Conservation (phyloP, 1,140 invertebrate genomes). For the Heliconius eleuchia region DNA sequence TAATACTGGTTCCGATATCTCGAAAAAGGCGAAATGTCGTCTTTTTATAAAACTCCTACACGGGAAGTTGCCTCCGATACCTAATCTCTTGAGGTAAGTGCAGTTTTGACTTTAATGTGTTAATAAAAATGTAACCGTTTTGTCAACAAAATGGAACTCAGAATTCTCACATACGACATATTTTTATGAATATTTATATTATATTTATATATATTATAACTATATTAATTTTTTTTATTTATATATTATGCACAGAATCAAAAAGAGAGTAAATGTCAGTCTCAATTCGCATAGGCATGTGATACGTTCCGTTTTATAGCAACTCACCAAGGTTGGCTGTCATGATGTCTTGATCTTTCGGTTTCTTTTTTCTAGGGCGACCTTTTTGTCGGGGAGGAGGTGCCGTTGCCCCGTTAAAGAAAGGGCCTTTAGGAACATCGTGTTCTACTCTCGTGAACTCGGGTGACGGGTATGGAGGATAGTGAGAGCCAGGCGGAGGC, state of each 20-base stretch:
- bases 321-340: slow-evolving; percentile 90
- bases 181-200: slow-evolving; percentile 5
- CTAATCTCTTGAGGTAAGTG: slow-evolving; percentile 73
- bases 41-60: slow-evolving; percentile 66
- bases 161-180: slow-evolving; percentile 10
- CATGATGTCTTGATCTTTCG: slow-evolving; percentile 92
- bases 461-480: slow-evolving; percentile 74
- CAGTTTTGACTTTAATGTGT: slow-evolving; percentile 80
- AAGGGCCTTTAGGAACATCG: slow-evolving; percentile 88
- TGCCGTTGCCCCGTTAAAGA: slow-evolving; percentile 80
- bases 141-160: slow-evolving; percentile 58
- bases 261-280: neutral
- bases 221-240: neutral
- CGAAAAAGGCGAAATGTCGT: slow-evolving; percentile 58
- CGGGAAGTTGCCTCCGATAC: slow-evolving; percentile 70
- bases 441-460: slow-evolving; percentile 82
- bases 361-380: slow-evolving; percentile 94
- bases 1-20: slow-evolving; percentile 75
- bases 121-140: slow-evolving; percentile 80
- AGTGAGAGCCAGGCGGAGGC: slow-evolving; percentile 80
- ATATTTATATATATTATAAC: neutral
- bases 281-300: slow-evolving; percentile 21
- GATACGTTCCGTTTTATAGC: neutral
- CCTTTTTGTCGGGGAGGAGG: slow-evolving; percentile 93
- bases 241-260: neutral